phyloP scores from a whole-genome alignment of 1,140 invertebrate species.

The Periplaneta americana region DNA sequence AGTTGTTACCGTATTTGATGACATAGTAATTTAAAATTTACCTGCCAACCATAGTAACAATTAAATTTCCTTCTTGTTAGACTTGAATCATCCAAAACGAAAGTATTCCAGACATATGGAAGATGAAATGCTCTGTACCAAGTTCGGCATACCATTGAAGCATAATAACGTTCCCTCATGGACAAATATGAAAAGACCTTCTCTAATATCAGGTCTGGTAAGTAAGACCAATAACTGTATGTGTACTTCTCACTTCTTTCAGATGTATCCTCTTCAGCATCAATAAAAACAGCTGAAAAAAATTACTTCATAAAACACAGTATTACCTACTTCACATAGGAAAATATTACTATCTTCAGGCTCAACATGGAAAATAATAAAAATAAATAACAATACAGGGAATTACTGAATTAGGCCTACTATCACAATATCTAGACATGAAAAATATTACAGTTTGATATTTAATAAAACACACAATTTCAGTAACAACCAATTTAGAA shows the following conservation, averaged over 20 bases:
- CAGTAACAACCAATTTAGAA: no score
- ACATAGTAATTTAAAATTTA: slow-evolving; percentile 30
- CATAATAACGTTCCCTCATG: slow-evolving; percentile 64
- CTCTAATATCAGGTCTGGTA: slow-evolving; percentile 74
- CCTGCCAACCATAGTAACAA: slow-evolving; percentile 78
- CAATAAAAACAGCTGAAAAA: slow-evolving; percentile 50
- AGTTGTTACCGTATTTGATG: neutral
- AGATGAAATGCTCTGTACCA: slow-evolving; percentile 73
- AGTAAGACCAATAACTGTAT: slow-evolving; percentile 57
- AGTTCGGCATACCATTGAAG: slow-evolving; percentile 60
- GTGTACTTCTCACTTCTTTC: slow-evolving; percentile 33
- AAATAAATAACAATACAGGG: no score
- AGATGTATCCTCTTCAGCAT: slow-evolving; percentile 38
- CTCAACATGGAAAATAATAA: no score
- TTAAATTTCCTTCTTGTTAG: slow-evolving; percentile 71
- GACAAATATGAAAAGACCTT: slow-evolving; percentile 66
- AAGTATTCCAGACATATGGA: slow-evolving; percentile 66
- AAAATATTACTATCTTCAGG: no score
- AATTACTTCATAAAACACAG: no score
- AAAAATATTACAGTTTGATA: no score
- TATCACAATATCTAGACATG: no score
- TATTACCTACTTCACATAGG: no score
- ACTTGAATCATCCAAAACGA: slow-evolving; percentile 64
- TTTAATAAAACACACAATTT: no score
- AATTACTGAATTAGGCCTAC: no score